Percentiles rank a stretch among this genome's conserved stretches.
These are phyloP conservation scores for Heloderma charlesbogerti DNA, from an alignment of 2,113 vertebrate species.

Conservation along the genomic window DNA sequence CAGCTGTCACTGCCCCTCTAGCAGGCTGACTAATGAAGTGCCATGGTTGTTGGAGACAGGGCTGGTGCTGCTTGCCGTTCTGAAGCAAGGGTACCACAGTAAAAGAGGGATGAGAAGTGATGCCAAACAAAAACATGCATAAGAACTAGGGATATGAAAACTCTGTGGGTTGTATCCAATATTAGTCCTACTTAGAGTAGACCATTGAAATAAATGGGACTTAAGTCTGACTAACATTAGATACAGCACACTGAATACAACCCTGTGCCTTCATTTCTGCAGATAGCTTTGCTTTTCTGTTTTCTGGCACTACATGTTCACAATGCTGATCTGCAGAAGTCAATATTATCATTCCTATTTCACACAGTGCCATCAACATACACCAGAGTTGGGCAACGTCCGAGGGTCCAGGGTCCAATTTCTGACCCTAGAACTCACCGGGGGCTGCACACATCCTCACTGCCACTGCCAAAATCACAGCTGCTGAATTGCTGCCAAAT, in stretches of 20 bases:
- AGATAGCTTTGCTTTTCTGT: background rate
- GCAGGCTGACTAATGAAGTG: constrained; percentile 27
- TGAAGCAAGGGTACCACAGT: background rate
- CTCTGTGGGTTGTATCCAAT: background rate
- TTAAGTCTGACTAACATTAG: too few relatives aligned
- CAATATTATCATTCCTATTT: background rate
- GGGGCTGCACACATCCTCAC: too few relatives aligned
- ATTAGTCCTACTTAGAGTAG: too few relatives aligned
- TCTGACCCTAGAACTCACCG: too few relatives aligned
- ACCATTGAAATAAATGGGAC: too few relatives aligned
- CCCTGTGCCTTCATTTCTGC: background rate
- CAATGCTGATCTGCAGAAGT: background rate
- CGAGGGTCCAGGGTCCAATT: too few relatives aligned
- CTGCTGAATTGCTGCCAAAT: too few relatives aligned
- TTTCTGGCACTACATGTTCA: background rate
- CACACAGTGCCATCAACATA: background rate
- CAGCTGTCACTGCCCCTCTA: constrained; percentile 3
- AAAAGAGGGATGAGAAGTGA: background rate
- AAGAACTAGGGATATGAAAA: constrained; percentile 3
- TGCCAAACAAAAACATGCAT: background rate
- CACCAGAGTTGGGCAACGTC: too few relatives aligned
- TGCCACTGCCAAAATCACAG: background rate
- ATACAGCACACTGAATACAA: too few relatives aligned
- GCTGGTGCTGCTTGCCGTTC: background rate
- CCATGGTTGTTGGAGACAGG: background rate